Conservation (phyloP, 2,888 invertebrate genomes). For the Drosophila mulleri region DNA sequence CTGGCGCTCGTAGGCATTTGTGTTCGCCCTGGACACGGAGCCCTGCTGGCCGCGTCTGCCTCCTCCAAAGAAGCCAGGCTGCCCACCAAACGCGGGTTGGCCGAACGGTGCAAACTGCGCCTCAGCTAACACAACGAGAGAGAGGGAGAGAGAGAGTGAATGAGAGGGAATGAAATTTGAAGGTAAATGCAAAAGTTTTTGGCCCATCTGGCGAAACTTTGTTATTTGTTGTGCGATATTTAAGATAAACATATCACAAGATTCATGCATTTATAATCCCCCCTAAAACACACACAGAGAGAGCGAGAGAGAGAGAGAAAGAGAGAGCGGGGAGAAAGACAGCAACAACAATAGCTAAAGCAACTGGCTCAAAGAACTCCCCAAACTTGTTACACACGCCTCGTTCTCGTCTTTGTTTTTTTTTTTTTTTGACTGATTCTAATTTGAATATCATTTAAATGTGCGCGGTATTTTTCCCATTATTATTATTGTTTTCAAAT, state of each 20-base stretch:
- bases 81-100: conserved; percentile 19
- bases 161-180: background rate
- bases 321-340: background rate
- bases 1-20: conserved; percentile 74
- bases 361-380: conserved; percentile 14
- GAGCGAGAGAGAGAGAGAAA: background rate
- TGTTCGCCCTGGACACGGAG: conserved; percentile 76
- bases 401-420: conserved; percentile 21
- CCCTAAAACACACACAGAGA: background rate
- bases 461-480: conserved; percentile 25
- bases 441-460: conserved; percentile 71
- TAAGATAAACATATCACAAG: conserved; percentile 62
- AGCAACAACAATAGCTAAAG: background rate
- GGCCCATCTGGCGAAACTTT: conserved; percentile 53
- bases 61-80: conserved; percentile 38
- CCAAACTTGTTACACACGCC: conserved; percentile 62
- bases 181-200: conserved; percentile 54
- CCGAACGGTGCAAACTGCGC: conserved; percentile 60
- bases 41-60: conserved; percentile 51
- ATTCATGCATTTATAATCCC: conserved; percentile 56
- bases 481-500: conserved; percentile 39
- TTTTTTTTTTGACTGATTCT: conserved; percentile 43
- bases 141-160: background rate
- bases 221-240: conserved; percentile 64
- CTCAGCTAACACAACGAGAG: conserved; percentile 32